Base-by-base conservation (phyloP, 2,797 vertebrate species). In the Poeciliopsis paucimaculata region DNA sequence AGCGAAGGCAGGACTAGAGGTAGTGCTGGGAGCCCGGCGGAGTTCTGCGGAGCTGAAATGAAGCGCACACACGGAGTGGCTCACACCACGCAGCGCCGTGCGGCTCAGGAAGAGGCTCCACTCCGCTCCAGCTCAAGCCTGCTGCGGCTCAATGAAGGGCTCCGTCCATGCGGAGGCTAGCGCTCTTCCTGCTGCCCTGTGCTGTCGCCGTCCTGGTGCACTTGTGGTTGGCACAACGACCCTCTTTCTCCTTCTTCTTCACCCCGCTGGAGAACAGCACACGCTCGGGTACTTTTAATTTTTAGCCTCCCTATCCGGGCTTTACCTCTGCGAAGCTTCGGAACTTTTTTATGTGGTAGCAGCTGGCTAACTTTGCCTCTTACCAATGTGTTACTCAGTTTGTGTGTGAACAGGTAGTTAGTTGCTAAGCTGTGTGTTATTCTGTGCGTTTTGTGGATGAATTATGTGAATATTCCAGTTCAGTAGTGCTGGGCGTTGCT, bases 161-260 rank as follows among this genome's bases (percentile, higher is more conserved):
- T 95, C 95, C 95, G 96, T 97, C 94, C 96, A 98, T 98, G 98
- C 96, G 97, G 95, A 97, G 96, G 94, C 95, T 96, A 92, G 93
- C 96, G 90, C 95, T 97, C 93, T 81, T 96, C 91, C 93, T 98
- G 93, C 94, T 96, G 86, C 96, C 97, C 91, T 98, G 97, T 94
- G 96, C 95, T 87, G 86, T 97, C 92, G 97, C 96, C 95, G 96
- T 97, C 85, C 95, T 96, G 93, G 92, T 98, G 93, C 97, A 97
- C 95, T 95, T 97, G 93, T 97, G 96, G 96, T 93, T 96, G 95
- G 95, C 95, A 77, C 93, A 91, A 87, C 93, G 94, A 94, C 85
- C 89, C 86, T 91, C 93, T 86, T 91, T 39, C 72, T 51, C 11
- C 68, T 45, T 51, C 46, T 36, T 73, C 72, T 53, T 94, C 87